Conservation (phyloP, 2,113 vertebrate genomes). For the Gymnocephalus cernua region DNA sequence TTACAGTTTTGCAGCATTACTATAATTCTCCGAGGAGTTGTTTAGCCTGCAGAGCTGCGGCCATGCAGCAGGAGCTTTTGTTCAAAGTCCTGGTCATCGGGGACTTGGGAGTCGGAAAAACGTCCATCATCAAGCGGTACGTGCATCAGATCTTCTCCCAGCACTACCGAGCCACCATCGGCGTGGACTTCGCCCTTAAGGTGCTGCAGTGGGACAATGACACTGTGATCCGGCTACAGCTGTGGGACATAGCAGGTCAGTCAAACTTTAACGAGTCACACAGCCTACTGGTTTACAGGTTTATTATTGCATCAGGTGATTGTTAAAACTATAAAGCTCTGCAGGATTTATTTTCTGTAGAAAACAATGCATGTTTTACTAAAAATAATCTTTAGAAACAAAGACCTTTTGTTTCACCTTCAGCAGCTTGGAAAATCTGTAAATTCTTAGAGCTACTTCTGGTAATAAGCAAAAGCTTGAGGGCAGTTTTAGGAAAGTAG, state of each 20-base stretch:
- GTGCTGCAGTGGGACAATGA: constrained; percentile 82
- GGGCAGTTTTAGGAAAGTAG: background rate
- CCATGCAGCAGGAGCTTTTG: constrained; percentile 84
- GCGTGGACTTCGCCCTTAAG: constrained; percentile 87
- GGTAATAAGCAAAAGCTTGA: background rate
- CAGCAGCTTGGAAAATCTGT: constrained; percentile 5
- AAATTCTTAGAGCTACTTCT: background rate
- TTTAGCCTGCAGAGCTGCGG: constrained; percentile 7
- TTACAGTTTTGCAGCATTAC: background rate
- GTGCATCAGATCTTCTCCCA: constrained; percentile 88
- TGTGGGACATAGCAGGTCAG: constrained; percentile 88
- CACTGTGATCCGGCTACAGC: constrained; percentile 84
- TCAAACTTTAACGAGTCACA: background rate
- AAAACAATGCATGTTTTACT: background rate
- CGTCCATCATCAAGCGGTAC: constrained; percentile 86
- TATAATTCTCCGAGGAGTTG: background rate
- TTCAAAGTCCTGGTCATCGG: constrained; percentile 87
- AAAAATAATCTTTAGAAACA: background rate
- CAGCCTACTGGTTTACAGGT: background rate
- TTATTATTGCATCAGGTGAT: constrained; percentile 4
- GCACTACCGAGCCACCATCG: constrained; percentile 86
- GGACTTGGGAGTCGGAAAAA: constrained; percentile 86
- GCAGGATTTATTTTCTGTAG: background rate
- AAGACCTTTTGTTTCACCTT: constrained; percentile 29
- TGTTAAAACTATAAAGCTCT: background rate